Evolutionary conservation across 2,113 vertebrate genomes (phyloP).

Genomic region (Otus sunia): DNA sequence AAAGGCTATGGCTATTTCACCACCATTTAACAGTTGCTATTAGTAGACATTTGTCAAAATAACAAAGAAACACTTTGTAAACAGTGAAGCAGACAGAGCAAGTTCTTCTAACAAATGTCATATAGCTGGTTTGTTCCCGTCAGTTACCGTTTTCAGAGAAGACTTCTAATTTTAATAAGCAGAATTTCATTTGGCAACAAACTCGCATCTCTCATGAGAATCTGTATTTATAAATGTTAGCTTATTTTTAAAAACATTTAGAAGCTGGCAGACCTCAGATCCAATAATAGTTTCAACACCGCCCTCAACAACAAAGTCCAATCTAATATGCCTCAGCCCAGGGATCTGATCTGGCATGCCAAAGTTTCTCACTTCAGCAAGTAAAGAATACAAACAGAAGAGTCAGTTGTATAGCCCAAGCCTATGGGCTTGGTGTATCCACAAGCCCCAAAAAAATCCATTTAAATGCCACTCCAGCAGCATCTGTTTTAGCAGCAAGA

Average conservation of each 20-base stretch:
- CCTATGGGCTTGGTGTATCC: background rate
- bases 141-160: constrained; percentile 29
- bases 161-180: constrained; percentile 43
- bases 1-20: background rate
- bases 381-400: background rate
- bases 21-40: background rate
- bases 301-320: constrained; percentile 11
- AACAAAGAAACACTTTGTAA: constrained; percentile 11
- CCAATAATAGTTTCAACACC: constrained; percentile 37
- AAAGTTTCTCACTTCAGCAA: background rate
- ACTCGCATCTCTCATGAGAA: constrained; percentile 14
- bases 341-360: background rate
- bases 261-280: constrained; percentile 32
- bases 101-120: constrained; percentile 13
- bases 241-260: constrained; percentile 42
- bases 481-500: background rate
- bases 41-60: background rate
- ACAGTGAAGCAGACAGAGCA: constrained; percentile 3
- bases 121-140: background rate
- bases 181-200: constrained; percentile 32
- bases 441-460: background rate
- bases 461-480: background rate
- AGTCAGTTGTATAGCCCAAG: background rate
- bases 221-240: constrained; percentile 40
- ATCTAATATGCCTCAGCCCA: background rate